Conservation (phyloP, 2,113 vertebrate species). For the Terrapene triunguis region DNA sequence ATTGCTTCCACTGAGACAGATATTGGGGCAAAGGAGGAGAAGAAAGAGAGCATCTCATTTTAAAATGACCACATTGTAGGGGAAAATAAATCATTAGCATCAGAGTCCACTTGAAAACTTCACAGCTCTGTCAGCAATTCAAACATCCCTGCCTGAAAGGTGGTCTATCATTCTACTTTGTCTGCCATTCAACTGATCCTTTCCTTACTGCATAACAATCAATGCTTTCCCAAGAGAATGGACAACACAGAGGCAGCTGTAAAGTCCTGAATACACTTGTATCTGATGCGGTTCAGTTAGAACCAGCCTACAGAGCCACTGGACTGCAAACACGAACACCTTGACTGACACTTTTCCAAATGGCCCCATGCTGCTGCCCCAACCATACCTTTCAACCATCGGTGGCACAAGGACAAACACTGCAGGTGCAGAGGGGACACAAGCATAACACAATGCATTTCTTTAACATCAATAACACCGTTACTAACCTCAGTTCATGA, state of each 20-base stretch:
- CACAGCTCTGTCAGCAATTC: not conserved
- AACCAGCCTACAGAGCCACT: not conserved
- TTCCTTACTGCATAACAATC: not conserved
- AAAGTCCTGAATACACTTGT: conserved; percentile 9
- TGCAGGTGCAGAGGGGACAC: not conserved
- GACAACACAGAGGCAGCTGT: not conserved
- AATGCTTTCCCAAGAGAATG: not conserved
- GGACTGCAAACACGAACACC: conserved; percentile 48
- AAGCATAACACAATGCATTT: conserved; percentile 50
- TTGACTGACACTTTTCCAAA: conserved; percentile 39
- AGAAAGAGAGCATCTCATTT: conserved; percentile 62
- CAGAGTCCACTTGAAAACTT: conserved; percentile 15
- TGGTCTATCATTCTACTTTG: conserved; percentile 39
- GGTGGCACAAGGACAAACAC: conserved; percentile 46
- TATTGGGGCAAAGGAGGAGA: conserved; percentile 25
- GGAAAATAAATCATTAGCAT: conserved; percentile 53
- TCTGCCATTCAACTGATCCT: conserved; percentile 46
- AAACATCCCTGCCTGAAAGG: conserved; percentile 35
- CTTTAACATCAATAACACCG: not conserved
- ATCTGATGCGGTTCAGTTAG: conserved; percentile 33
- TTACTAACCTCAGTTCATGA: conserved; percentile 11
- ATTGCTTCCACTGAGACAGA: conserved; percentile 35
- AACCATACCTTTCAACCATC: not conserved
- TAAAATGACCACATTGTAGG: conserved; percentile 7
- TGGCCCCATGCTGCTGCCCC: not conserved